Evolutionary conservation across 2,113 vertebrate genomes (phyloP).

Genomic region (Otus sunia): DNA sequence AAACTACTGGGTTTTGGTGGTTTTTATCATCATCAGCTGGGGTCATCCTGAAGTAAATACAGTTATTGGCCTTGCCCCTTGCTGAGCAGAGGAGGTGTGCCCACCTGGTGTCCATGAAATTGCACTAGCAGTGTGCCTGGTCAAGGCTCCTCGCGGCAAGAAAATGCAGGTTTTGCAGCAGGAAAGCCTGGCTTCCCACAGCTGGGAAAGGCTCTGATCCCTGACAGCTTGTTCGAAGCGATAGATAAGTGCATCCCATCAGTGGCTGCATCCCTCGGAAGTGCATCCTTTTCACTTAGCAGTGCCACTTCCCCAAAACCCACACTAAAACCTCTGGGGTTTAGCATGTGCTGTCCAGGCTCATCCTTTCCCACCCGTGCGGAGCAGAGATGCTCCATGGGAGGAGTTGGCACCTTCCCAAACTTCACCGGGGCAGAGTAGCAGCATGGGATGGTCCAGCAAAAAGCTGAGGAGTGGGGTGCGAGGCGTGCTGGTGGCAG

Average conservation of each 20-base stretch:
- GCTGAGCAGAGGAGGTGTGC: neutral
- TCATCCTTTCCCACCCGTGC: neutral
- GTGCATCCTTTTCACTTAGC: neutral
- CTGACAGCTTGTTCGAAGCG: neutral
- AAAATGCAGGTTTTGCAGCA: neutral
- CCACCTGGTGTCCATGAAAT: neutral
- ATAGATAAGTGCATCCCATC: fast-evolving
- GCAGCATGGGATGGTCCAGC: fast-evolving
- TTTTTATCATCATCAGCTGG: neutral
- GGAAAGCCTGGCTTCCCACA: neutral
- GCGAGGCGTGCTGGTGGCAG: fast-evolving
- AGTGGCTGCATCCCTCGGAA: fast-evolving
- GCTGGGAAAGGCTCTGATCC: neutral
- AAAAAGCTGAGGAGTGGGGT: neutral
- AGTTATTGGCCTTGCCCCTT: neutral
- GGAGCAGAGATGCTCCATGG: neutral
- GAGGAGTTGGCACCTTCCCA: neutral
- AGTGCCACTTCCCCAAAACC: neutral
- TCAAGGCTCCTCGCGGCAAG: neutral
- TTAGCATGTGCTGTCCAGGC: neutral
- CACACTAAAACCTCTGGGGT: neutral
- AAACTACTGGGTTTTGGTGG: neutral
- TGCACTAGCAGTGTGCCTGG: neutral
- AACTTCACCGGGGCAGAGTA: neutral
- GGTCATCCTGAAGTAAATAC: neutral